Evolutionary conservation across 2,797 vertebrate genomes (phyloP).

Genomic region (Buphagus erythrorhynchus): DNA sequence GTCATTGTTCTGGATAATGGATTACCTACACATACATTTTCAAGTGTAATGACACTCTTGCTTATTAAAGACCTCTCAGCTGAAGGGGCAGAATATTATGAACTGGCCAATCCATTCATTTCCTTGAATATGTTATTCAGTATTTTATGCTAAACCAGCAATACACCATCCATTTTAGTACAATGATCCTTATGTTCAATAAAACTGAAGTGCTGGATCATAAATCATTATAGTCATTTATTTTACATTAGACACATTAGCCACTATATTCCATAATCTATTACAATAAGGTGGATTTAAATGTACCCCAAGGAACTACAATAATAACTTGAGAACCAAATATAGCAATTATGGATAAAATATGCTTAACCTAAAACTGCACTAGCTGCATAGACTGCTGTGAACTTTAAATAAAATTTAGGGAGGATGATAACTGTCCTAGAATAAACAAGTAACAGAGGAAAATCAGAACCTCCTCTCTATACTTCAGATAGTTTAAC

Average conservation of each 20-base stretch:
- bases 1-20: constrained; percentile 81
- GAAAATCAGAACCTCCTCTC: constrained; percentile 6
- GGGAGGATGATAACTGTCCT: constrained; percentile 66
- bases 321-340: constrained; percentile 86
- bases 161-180: constrained; percentile 87
- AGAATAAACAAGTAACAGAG: constrained; percentile 40
- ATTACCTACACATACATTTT: constrained; percentile 84
- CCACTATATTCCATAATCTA: constrained; percentile 87
- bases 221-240: constrained; percentile 88
- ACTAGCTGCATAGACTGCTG: constrained; percentile 75
- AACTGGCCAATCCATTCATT: constrained; percentile 86
- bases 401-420: constrained; percentile 79
- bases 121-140: constrained; percentile 85
- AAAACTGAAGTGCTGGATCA: constrained; percentile 86
- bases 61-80: constrained; percentile 87
- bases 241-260: constrained; percentile 88
- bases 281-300: constrained; percentile 89
- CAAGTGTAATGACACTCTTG: constrained; percentile 84
- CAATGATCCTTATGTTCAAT: constrained; percentile 89
- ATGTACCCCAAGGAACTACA: constrained; percentile 86
- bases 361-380: constrained; percentile 85
- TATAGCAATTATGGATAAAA: constrained; percentile 87
- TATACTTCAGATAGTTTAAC: background rate
- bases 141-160: constrained; percentile 88
- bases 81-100: constrained; percentile 87